These are phyloP conservation scores for Galerucella calmariensis DNA, from an alignment of 2,888 invertebrate genomes.

Conservation along the genomic window DNA sequence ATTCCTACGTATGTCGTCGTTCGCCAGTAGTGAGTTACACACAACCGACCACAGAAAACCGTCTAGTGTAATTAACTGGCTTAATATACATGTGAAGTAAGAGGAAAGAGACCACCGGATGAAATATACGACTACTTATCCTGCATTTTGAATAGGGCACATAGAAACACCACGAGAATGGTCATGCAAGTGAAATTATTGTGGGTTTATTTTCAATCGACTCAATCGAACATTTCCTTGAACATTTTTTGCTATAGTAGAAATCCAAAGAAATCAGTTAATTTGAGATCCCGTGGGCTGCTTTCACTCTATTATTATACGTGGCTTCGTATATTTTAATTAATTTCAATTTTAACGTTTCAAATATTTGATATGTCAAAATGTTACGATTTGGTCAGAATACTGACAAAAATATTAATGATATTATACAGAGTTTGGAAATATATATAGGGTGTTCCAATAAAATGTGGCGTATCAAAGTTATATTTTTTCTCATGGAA, in stretches of 20 bases:
- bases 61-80: slow-evolving; percentile 33
- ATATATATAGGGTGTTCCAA: no score
- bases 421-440: no score
- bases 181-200: neutral
- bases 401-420: no score
- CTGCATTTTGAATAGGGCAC: slow-evolving; percentile 28
- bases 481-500: no score
- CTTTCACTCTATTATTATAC: no score
- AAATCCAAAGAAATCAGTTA: no score
- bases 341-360: no score
- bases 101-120: slow-evolving; percentile 34
- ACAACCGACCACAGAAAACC: slow-evolving; percentile 26
- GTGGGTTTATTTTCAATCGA: neutral
- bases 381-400: no score
- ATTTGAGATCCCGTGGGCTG: no score
- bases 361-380: no score
- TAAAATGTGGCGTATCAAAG: no score
- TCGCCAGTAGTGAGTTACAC: slow-evolving; percentile 21
- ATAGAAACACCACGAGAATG: slow-evolving; percentile 14
- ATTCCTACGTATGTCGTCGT: slow-evolving; percentile 45
- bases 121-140: slow-evolving; percentile 34
- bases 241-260: neutral
- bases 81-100: slow-evolving; percentile 34
- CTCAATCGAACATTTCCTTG: neutral
- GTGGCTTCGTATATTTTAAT: no score